A percentile compares a stretch with the other conserved stretches of the same genome.
Conservation (phyloP, 2,113 vertebrate species). For the Scartelaos histophorus region DNA sequence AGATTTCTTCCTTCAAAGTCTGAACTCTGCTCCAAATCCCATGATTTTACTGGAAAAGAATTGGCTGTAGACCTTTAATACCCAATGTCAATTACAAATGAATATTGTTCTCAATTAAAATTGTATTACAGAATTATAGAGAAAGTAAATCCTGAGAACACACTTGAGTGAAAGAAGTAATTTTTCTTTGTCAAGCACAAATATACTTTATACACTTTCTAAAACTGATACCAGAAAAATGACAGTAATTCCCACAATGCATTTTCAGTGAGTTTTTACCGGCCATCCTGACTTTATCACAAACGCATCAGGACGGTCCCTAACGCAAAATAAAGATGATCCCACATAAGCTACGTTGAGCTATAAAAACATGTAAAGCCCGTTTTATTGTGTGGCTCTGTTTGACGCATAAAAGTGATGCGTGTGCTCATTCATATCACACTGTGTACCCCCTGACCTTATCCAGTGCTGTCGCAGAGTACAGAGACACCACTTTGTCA, state of each 20-base stretch:
- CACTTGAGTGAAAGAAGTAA: neutral
- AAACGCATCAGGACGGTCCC: neutral
- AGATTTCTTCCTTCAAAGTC: too few relatives aligned
- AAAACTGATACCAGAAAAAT: neutral
- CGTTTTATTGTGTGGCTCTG: neutral
- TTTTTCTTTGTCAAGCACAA: too few relatives aligned
- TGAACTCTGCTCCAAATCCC: too few relatives aligned
- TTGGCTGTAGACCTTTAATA: too few relatives aligned
- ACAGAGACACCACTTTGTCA: constrained; percentile 1
- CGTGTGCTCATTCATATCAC: neutral
- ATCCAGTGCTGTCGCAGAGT: constrained; percentile 9
- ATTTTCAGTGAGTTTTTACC: neutral
- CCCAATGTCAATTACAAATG: too few relatives aligned
- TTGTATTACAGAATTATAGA: too few relatives aligned
- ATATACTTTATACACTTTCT: too few relatives aligned
- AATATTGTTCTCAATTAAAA: too few relatives aligned
- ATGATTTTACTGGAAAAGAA: too few relatives aligned
- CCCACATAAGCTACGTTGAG: constrained; percentile 4
- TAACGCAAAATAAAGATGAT: constrained; percentile 9
- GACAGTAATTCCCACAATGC: neutral
- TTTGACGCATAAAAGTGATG: constrained; percentile 9
- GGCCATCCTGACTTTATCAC: constrained; percentile 11
- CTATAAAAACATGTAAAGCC: neutral
- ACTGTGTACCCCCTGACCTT: constrained; percentile 2
- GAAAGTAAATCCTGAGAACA: neutral